Evolutionary conservation across 2,888 invertebrate genomes (phyloP).

Genomic region (Pseudococcus jackbeardsleyi): DNA sequence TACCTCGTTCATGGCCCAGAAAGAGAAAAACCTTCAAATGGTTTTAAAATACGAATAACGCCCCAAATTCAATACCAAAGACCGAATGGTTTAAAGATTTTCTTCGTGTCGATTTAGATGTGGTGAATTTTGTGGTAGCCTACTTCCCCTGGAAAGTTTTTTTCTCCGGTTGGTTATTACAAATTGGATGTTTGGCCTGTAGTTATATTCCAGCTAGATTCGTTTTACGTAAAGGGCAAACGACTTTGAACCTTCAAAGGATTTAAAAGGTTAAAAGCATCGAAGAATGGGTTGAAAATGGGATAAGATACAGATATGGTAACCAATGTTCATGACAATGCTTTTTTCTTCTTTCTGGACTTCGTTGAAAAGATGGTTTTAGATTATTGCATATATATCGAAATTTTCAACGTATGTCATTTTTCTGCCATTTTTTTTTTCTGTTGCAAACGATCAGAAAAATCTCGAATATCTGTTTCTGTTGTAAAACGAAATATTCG

Average conservation of each 20-base stretch:
- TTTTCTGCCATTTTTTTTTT: neutral
- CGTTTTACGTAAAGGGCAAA: neutral
- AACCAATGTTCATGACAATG: constrained; percentile 28
- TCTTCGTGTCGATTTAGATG: constrained; percentile 4
- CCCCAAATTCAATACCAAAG: neutral
- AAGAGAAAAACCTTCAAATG: constrained; percentile 6
- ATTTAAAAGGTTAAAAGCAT: neutral
- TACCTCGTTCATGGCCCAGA: neutral
- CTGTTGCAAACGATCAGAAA: neutral
- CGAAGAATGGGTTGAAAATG: neutral
- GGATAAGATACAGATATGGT: neutral
- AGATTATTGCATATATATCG: constrained; percentile 5
- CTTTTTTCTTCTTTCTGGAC: neutral
- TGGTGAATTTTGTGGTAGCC: neutral
- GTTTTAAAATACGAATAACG: constrained; percentile 27
- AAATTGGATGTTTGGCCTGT: constrained; percentile 8
- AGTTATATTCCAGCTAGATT: neutral
- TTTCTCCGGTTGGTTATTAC: neutral
- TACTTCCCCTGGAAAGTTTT: neutral
- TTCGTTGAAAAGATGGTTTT: neutral
- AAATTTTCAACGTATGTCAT: neutral
- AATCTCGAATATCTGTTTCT: neutral
- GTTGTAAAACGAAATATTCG: neutral
- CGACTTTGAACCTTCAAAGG: constrained; percentile 23
- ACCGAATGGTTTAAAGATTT: neutral